phyloP scores from a whole-genome alignment of 2,888 invertebrate genomes.

The Capitulum mitella region DNA sequence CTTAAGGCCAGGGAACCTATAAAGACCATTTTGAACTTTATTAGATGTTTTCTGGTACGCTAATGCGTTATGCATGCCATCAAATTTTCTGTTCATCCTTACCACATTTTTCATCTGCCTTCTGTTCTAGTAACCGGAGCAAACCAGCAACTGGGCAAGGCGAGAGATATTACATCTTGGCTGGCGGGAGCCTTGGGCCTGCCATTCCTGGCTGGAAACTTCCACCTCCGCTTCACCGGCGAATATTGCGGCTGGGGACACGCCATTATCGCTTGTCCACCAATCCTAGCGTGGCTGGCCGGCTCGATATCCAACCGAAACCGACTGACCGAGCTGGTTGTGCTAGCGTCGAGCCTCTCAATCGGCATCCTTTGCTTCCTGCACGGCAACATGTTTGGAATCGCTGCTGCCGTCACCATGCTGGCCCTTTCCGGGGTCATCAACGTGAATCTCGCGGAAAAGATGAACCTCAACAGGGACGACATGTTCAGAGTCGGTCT shows the following conservation, averaged over 20 bases:
- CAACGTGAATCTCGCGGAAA: slow-evolving; percentile 2
- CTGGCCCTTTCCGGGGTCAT: slow-evolving; percentile 15
- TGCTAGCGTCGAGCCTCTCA: background rate
- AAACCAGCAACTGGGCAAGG: background rate
- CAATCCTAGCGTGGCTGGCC: slow-evolving; percentile 2
- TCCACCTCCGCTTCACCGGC: slow-evolving; percentile 4
- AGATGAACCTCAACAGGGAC: slow-evolving; percentile 9
- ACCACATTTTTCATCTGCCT: too few species aligned
- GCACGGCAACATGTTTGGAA: slow-evolving; percentile 2
- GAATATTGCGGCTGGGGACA: background rate
- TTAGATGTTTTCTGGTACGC: too few species aligned
- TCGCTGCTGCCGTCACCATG: background rate
- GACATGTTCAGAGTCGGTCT: slow-evolving; percentile 9
- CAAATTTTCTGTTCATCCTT: too few species aligned
- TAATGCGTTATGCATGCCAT: too few species aligned
- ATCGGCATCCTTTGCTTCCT: slow-evolving; percentile 14
- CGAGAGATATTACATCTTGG: background rate
- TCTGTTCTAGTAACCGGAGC: background rate
- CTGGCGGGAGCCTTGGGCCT: slow-evolving; percentile 11
- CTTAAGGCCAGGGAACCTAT: too few species aligned
- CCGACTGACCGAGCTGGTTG: slow-evolving; percentile 1
- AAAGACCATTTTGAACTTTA: too few species aligned
- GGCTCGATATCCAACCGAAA: slow-evolving; percentile 13
- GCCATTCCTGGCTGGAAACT: background rate
- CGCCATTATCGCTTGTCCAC: background rate